These are phyloP conservation scores for Hipposideros larvatus DNA, from an alignment of 2,797 vertebrate species.

Conservation along the genomic window DNA sequence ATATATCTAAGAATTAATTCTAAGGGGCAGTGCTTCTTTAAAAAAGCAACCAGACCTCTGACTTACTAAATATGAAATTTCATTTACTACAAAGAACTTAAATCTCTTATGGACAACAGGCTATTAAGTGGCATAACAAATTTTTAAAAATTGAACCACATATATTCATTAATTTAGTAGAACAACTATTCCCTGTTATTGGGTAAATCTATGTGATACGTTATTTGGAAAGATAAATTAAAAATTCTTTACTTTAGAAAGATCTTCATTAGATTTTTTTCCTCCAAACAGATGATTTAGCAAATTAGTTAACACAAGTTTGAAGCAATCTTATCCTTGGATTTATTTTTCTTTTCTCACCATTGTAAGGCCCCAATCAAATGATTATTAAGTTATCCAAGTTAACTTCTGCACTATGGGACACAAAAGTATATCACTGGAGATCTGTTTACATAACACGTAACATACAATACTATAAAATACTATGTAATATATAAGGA, in stretches of 20 bases:
- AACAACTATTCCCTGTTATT: not conserved
- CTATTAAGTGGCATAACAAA: not conserved
- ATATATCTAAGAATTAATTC: not conserved
- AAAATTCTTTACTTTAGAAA: constrained; percentile 42
- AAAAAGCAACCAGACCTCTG: not conserved
- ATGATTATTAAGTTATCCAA: not conserved
- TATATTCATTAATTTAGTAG: constrained; percentile 41
- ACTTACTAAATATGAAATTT: not conserved
- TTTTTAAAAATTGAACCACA: not conserved
- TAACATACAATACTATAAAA: not conserved
- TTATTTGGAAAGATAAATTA: constrained; percentile 37
- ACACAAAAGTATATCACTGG: not conserved
- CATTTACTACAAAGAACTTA: constrained; percentile 20
- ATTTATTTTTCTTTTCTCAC: constrained; percentile 28
- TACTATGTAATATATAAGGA: not conserved
- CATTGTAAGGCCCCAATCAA: not conserved
- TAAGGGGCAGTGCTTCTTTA: not conserved
- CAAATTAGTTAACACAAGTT: not conserved
- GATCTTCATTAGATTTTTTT: not conserved
- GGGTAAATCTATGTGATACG: not conserved
- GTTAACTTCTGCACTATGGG: not conserved
- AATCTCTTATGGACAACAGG: not conserved
- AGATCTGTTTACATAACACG: not conserved
- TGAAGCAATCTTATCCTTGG: constrained; percentile 24
- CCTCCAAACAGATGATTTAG: not conserved